Base-by-base conservation (phyloP, 2,888 invertebrate genomes). In the Maniola hyperantus region DNA sequence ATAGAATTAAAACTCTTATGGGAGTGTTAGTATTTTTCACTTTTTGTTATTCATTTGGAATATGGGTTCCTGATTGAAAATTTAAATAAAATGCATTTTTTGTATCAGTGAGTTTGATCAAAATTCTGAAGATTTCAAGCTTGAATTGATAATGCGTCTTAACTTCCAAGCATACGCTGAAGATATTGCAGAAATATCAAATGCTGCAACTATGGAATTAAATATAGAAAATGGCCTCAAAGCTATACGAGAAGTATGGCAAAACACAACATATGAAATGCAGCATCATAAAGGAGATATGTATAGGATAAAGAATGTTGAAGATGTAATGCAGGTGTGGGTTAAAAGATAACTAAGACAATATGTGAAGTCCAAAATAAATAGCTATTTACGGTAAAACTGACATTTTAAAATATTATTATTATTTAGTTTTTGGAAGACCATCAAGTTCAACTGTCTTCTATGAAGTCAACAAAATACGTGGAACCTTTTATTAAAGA, bases 381-480 rank as follows among this genome's bases (percentile, higher is more conserved):
- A n/a, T n/a, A n/a, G n/a, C n/a, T n/a, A 44, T 39, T 42, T 11
- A 15, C 6, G 8, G n/a, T 6, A n/a, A 44, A 39, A 34, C 34
- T 2, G 18, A 54, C 39, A 50, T 26, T n/a, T 20, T 62, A 36
- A 44, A n/a, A 10, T 8, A 48, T 7, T 55, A 2, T 53, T 62
- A 39, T 10, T 34, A 48, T 53, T 36, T 75, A 93, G 92, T 90
- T 94, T 58, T 86, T 98, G 53, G 98, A 98, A 87, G 97, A 98
- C 72, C 96, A 98, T 82, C 95, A 97, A 89, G 95, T 97, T 33
- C 95, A 96, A 76, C 89, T 98, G 57, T 96, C 97, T 0, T 94
- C 96, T 0, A 97, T 98, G 96, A 98, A 98, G 83, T 95, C 97
- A 0, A 97, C 97, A 0, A 94, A 95, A 79, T 97, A 96, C 85